Base-by-base conservation (phyloP, 2,113 vertebrate genomes). In the Phalacrocorax carbo region DNA sequence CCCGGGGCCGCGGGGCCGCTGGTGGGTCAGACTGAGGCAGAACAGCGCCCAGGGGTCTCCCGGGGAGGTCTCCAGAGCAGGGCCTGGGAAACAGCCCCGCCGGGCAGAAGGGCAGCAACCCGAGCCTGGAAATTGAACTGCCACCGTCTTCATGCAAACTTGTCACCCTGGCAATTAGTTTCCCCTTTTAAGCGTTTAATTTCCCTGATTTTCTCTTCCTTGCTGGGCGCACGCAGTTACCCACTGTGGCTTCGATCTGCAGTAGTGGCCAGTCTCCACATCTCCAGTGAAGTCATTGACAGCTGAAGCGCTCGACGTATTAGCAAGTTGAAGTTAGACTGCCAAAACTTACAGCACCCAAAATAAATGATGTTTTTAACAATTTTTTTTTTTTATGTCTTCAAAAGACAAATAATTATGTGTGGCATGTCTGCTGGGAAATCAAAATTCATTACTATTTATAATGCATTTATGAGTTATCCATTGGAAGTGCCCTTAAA, bases 261-360 rank as follows among this genome's bases (percentile, higher is more conserved):
- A 34, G n/a, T 16, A 62, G 65, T 26, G 78, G 38, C 30, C 2
- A 1, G 6, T 58, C 18, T 9, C 10, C 3, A 1, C 44, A 9
- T 18, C 46, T 62, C 66, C 22, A 3, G 4, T 18, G 92, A 58
- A 68, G 51, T 1, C 51, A 11, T 2, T 22, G 82, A 34, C 61
- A 61, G 9, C 22, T 30, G 34, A 78, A 80, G 60, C 6, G 23
- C 76, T 75, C 1, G 0, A 21, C 2, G 2, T 9, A 11, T n/a
- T 26, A 61, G 20, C 32, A 70, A 77, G 60, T 40, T 64, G 40
- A 40, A 34, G 58, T 73, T 77, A 42, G 40, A 19, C 11, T 29
- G 44, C 4, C 15, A 30, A 84, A 90, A 79, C 9, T 46, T 32
- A 23, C 0, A 26, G 12, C 40, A n/a, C 20, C 25, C 21, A 11